Conservation (phyloP, 2,113 vertebrate genomes). For the Cyphomyrus plagiostoma region DNA sequence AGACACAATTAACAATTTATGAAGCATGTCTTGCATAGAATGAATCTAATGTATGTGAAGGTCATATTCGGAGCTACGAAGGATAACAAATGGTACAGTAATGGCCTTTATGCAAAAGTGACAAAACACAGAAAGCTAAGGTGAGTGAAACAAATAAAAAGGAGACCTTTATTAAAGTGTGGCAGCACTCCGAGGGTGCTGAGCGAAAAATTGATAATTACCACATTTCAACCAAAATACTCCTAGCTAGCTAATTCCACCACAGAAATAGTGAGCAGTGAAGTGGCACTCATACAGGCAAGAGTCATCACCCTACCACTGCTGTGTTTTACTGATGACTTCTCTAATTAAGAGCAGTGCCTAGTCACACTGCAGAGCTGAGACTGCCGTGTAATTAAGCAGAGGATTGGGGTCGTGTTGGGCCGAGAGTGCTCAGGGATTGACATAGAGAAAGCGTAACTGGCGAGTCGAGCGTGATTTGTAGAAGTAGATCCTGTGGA, state of each 20-base stretch:
- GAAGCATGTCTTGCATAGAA: background rate
- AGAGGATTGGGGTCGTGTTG: background rate
- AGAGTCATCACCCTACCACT: conserved; percentile 13
- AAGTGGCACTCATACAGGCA: background rate
- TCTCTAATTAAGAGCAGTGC: conserved; percentile 13
- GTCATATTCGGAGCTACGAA: background rate
- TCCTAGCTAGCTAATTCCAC: conserved; percentile 27
- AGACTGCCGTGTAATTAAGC: background rate
- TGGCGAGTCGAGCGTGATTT: background rate
- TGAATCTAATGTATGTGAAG: background rate
- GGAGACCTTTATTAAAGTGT: conserved; percentile 2
- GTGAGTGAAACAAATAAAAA: background rate
- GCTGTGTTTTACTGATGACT: conserved; percentile 15
- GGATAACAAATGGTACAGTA: background rate
- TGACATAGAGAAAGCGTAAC: background rate
- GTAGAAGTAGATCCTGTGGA: background rate
- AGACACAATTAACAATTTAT: background rate
- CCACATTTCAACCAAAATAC: conserved; percentile 17
- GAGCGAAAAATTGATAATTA: conserved; percentile 28
- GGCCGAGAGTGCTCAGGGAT: background rate
- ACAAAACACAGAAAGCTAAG: background rate
- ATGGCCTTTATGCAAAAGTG: background rate
- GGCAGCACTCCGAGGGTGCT: conserved; percentile 15
- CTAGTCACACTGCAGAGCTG: background rate
- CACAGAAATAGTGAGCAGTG: background rate